These are phyloP conservation scores for Clusia tigrina DNA, from an alignment of 2,888 invertebrate genomes.

Conservation along the genomic window DNA sequence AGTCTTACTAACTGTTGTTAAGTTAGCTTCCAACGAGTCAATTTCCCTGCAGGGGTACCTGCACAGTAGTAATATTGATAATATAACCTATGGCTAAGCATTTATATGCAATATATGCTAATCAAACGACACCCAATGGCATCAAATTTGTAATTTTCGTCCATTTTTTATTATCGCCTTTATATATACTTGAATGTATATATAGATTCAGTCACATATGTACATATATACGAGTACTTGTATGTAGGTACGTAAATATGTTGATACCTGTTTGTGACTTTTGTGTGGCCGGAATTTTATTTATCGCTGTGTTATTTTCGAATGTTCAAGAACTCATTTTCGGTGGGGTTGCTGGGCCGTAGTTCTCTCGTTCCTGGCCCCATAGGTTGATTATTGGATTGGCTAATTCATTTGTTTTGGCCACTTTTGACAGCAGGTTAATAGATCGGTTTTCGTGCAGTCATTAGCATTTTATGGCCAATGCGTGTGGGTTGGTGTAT, in stretches of 20 bases:
- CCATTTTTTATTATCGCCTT: background rate
- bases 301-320: background rate
- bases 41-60: too few species aligned
- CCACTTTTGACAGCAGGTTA: conserved; percentile 51
- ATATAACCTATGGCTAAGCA: conserved; percentile 47
- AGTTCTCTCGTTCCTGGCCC: too few species aligned
- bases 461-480: conserved; percentile 45
- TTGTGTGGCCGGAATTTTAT: too few species aligned
- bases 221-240: too few species aligned
- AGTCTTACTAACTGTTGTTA: too few species aligned
- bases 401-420: conserved; percentile 22
- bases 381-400: background rate
- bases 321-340: background rate
- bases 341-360: conserved; percentile 29
- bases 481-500: background rate
- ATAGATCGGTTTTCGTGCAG: conserved; percentile 55
- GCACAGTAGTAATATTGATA: conserved; percentile 50
- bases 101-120: conserved; percentile 56
- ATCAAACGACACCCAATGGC: conserved; percentile 55
- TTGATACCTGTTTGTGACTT: too few species aligned
- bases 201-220: too few species aligned
- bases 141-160: conserved; percentile 19
- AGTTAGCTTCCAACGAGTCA: too few species aligned
- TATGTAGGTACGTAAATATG: too few species aligned
- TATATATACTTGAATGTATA: too few species aligned